Percentiles rank a stretch among this genome's conserved stretches.
These are phyloP conservation scores for Drosophila anomelani DNA, from an alignment of 2,888 invertebrate genomes.

Conservation along the genomic window DNA sequence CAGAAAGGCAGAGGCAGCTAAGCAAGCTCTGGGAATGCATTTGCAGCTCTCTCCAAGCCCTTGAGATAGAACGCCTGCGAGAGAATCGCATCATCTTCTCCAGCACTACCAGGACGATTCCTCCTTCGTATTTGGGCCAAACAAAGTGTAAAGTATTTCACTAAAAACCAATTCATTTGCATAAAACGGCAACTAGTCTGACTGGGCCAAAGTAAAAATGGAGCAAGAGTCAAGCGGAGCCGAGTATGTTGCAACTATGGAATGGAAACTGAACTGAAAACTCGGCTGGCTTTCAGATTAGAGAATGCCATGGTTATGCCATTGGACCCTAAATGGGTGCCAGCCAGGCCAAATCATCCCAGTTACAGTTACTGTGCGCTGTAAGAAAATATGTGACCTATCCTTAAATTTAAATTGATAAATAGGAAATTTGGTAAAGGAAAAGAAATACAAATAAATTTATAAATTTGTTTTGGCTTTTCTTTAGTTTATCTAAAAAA, in stretches of 20 bases:
- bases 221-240: slow-evolving; percentile 13
- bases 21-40: slow-evolving; percentile 30
- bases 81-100: slow-evolving; percentile 13
- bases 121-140: slow-evolving; percentile 12
- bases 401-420: neutral
- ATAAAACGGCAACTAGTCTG: slow-evolving; percentile 70
- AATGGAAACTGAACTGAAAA: slow-evolving; percentile 25
- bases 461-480: neutral
- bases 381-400: neutral
- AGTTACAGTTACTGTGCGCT: slow-evolving; percentile 16
- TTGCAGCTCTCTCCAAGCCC: slow-evolving; percentile 28
- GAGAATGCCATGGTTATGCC: slow-evolving; percentile 56
- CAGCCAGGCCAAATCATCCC: slow-evolving; percentile 15
- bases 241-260: slow-evolving; percentile 5
- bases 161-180: slow-evolving; percentile 81
- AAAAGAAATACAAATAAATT: neutral
- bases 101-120: neutral
- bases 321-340: slow-evolving; percentile 23
- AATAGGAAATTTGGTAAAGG: neutral
- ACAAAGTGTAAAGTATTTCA: slow-evolving; percentile 75
- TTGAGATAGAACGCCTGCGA: neutral
- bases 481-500: neutral
- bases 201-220: slow-evolving; percentile 32
- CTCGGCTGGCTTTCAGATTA: slow-evolving; percentile 56
- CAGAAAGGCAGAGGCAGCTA: slow-evolving; percentile 19